Base-by-base conservation (phyloP, 2,888 invertebrate species). In the Arge pagana region DNA sequence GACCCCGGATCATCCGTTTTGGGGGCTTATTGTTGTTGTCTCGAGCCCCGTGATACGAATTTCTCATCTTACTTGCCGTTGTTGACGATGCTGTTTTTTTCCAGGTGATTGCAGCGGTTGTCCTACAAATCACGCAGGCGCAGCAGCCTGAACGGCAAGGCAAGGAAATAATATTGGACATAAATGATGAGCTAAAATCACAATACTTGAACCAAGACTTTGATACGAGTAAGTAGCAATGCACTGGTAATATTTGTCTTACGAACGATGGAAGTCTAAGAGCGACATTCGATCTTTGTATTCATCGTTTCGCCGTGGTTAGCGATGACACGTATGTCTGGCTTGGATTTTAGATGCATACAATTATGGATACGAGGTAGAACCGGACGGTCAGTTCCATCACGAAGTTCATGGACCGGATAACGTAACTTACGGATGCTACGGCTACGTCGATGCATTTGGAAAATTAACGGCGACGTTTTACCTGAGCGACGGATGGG, bases 351-450 rank as follows among this genome's bases (percentile, higher is more conserved):
- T 67, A 88, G 89, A 81, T 74, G 83, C 86, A 56, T 89, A 89
- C 71, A 86, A 86, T 67, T 90, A 88, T 71, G 89, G 89, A 54
- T 90, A 89, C 72, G 88, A 89, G 70, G 84, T 89, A 48, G 86
- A 85, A 50, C 85, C 87, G 3, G 84, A 85, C 65, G 71, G 72
- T 6, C 89, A 89, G 76, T 90, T 89, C 71, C 89, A 89, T 71
- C 89, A 89, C 68, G 89, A 90, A 77, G 85, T 82, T 53, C 83
- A 86, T 51, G 89, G 88, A 3, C 85, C 87, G 0, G 89, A 89
- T 64, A 87, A 86, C 15, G 86, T 89, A 13, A 89, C 89, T 1
- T 89, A 89, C 64, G 90, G 90, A 58, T 90, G 90, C 72, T 90
- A 89, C 63, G 90, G 90, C 21, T 87, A 87, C 73, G 82, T 89